These are phyloP conservation scores for Acanthococcus lagerstroemiae DNA, from an alignment of 2,888 invertebrate genomes.

Conservation along the genomic window DNA sequence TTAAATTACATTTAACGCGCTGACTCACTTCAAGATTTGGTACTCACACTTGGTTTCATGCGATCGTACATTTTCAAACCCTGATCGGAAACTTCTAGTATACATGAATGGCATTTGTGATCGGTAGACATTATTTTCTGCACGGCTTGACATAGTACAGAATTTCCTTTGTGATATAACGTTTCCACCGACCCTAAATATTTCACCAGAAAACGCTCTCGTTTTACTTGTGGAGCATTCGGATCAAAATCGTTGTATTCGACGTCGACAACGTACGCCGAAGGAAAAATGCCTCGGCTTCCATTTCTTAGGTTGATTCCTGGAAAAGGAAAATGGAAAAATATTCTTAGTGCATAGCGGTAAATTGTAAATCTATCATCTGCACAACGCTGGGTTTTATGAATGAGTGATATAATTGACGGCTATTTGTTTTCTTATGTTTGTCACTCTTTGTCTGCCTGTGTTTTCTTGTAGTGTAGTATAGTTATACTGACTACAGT, in stretches of 20 bases:
- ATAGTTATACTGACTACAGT: too few relatives aligned
- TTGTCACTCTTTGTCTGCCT: too few relatives aligned
- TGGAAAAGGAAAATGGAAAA: conserved; percentile 44
- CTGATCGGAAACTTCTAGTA: conserved; percentile 89
- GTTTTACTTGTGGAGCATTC: conserved; percentile 66
- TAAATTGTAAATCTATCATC: too few relatives aligned
- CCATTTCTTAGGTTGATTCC: conserved; percentile 91
- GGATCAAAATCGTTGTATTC: conserved; percentile 94
- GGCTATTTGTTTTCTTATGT: too few relatives aligned
- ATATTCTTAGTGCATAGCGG: too few relatives aligned
- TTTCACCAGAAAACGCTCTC: conserved; percentile 79
- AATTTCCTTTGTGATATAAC: conserved; percentile 90
- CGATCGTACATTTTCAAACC: conserved; percentile 91
- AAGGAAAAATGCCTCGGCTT: conserved; percentile 89
- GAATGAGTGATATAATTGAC: too few relatives aligned
- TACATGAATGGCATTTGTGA: conserved; percentile 59
- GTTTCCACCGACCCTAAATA: conserved; percentile 96
- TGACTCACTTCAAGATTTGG: too few relatives aligned
- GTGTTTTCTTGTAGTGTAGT: too few relatives aligned
- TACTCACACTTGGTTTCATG: conserved; percentile 51
- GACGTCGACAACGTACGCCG: conserved; percentile 93
- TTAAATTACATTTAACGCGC: not conserved
- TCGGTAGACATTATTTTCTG: conserved; percentile 54
- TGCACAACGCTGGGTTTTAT: too few relatives aligned
- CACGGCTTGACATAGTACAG: conserved; percentile 85